Evolutionary conservation across 2,888 invertebrate species (phyloP).

Genomic region (Chymomyza procnemis): DNA sequence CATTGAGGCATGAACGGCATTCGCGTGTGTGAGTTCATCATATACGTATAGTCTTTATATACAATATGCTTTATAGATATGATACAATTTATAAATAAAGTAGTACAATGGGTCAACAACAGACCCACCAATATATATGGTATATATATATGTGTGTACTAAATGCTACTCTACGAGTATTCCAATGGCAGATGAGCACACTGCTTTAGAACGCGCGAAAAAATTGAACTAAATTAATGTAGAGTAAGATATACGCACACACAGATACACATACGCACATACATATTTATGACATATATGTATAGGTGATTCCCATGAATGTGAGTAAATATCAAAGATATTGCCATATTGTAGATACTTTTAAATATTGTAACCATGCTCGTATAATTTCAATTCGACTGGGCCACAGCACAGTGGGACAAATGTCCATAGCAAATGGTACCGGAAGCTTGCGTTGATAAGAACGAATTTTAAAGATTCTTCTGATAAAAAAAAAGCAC

Average conservation of each 20-base stretch:
- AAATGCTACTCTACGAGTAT: neutral
- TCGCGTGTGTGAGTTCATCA: constrained; percentile 48
- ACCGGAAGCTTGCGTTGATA: neutral
- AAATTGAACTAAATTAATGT: constrained; percentile 73
- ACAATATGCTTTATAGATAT: constrained; percentile 10
- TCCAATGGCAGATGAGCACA: constrained; percentile 31
- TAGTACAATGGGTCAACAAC: neutral
- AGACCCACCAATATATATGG: constrained; percentile 23
- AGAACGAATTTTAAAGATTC: neutral
- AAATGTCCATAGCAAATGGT: neutral
- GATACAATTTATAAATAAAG: constrained; percentile 52
- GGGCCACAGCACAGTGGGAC: neutral
- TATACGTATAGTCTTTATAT: neutral
- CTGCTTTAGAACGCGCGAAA: constrained; percentile 69
- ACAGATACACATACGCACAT: constrained; percentile 35
- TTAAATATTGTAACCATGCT: neutral
- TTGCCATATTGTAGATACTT: neutral
- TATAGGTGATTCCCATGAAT: neutral
- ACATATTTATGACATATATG: neutral
- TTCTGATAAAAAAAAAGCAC: no score
- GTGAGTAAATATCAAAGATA: neutral
- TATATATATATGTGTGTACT: constrained; percentile 18
- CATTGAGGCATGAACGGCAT: constrained; percentile 19
- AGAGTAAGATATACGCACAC: constrained; percentile 42
- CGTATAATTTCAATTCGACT: neutral